phyloP scores from a whole-genome alignment of 2,797 vertebrate species.

The Acipenser oxyrinchus region DNA sequence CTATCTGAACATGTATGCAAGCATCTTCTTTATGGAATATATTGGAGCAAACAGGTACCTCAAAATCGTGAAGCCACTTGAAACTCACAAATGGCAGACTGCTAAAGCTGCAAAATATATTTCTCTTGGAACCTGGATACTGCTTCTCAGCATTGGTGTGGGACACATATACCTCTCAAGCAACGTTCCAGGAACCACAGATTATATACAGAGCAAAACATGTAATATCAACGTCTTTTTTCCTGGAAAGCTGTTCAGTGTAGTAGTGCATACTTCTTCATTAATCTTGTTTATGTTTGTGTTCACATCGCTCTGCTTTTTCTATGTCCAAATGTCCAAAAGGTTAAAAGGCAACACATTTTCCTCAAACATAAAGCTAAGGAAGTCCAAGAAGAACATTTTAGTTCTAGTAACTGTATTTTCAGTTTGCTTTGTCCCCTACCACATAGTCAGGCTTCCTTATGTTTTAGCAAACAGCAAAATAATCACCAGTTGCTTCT shows the following conservation, averaged over 20 bases:
- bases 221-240: too few relatives aligned
- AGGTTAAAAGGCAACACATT: constrained; percentile 25
- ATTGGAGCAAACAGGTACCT: constrained; percentile 54
- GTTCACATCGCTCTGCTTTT: constrained; percentile 29
- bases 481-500: neutral
- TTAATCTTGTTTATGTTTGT: constrained; percentile 38
- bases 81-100: constrained; percentile 37
- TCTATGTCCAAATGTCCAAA: constrained; percentile 42
- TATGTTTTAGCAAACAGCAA: constrained; percentile 16
- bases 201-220: too few relatives aligned
- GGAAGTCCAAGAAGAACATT: constrained; percentile 48
- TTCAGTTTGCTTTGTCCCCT: constrained; percentile 56
- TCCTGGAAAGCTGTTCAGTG: constrained; percentile 24
- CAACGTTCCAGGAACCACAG: too few relatives aligned
- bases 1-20: constrained; percentile 63
- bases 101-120: constrained; percentile 26
- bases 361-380: constrained; percentile 30
- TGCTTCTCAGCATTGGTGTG: constrained; percentile 25
- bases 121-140: constrained; percentile 43
- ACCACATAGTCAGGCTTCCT: constrained; percentile 51
- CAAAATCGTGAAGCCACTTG: constrained; percentile 48
- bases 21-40: constrained; percentile 63
- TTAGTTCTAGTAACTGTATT: constrained; percentile 50
- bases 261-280: constrained; percentile 31
- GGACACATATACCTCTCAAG: too few relatives aligned